Percentiles rank a stretch among this genome's conserved stretches.
Evolutionary conservation across 2,113 vertebrate genomes (phyloP).

Genomic region (Erinaceus europaeus): DNA sequence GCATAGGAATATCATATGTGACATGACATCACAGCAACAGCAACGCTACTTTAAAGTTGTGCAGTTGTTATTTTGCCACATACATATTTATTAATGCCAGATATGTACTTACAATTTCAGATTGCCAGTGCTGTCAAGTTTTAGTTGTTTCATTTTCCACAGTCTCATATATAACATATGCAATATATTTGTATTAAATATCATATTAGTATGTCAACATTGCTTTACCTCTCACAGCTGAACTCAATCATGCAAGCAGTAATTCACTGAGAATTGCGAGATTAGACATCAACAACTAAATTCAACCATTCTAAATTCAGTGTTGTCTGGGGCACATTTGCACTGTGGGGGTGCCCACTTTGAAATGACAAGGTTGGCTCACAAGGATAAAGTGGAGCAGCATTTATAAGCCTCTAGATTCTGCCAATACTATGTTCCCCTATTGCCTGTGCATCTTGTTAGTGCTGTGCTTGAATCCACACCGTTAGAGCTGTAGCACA

Average conservation of each 20-base stretch:
- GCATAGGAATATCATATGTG: not conserved
- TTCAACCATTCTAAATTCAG: not conserved
- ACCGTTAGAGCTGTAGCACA: not conserved
- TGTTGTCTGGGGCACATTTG: not conserved
- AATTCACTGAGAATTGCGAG: not conserved
- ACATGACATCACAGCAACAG: not conserved
- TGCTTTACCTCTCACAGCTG: not conserved
- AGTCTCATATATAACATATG: not conserved
- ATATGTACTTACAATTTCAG: too few species aligned
- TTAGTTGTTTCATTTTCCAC: too few species aligned
- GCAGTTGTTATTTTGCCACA: not conserved
- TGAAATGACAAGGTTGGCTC: not conserved
- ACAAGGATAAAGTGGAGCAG: not conserved
- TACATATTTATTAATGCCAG: too few species aligned
- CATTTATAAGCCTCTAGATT: not conserved
- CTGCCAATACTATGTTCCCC: not conserved
- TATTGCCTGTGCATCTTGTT: not conserved
- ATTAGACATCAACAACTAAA: not conserved
- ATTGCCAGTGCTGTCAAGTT: too few species aligned
- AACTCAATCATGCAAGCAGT: not conserved
- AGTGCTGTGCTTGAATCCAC: conserved; percentile 1
- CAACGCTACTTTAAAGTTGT: too few species aligned
- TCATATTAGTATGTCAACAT: not conserved
- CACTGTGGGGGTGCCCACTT: too few species aligned
- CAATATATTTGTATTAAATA: not conserved